Evolutionary conservation across 2,113 vertebrate genomes (phyloP).

Genomic region (Tachysurus fulvidraco): DNA sequence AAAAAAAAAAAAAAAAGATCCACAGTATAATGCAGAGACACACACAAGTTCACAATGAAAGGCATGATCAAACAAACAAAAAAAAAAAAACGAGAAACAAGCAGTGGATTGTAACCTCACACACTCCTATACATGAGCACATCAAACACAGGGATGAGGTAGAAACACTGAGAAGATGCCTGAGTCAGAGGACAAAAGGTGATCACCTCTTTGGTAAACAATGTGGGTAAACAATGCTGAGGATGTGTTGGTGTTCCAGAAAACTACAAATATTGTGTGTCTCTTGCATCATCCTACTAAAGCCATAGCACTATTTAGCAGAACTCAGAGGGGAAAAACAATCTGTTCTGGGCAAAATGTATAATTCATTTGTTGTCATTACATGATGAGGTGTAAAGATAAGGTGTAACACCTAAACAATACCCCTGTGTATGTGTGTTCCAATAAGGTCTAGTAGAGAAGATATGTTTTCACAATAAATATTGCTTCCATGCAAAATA

Average conservation of each 20-base stretch:
- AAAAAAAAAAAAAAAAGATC: no score
- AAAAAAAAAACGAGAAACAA: background rate
- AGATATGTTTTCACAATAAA: background rate
- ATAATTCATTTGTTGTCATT: background rate
- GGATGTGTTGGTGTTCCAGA: background rate
- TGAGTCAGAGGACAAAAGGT: slow-evolving; percentile 32
- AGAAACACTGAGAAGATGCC: background rate
- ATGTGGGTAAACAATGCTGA: slow-evolving; percentile 4
- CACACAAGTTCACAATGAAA: background rate
- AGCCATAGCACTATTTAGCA: background rate
- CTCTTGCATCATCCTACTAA: background rate
- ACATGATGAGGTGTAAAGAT: background rate
- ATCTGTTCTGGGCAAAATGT: background rate
- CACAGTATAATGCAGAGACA: slow-evolving; percentile 3
- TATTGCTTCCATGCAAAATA: background rate
- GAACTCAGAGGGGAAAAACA: background rate
- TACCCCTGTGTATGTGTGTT: background rate
- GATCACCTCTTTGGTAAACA: slow-evolving; percentile 17
- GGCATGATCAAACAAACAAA: background rate
- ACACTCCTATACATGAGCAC: background rate
- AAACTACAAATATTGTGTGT: background rate
- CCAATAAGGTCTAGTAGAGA: background rate
- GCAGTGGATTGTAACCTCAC: background rate
- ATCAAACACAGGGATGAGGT: background rate
- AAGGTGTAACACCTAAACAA: background rate